phyloP scores from a whole-genome alignment of 1,140 invertebrate genomes.

The Leptonema lineaticorne region DNA sequence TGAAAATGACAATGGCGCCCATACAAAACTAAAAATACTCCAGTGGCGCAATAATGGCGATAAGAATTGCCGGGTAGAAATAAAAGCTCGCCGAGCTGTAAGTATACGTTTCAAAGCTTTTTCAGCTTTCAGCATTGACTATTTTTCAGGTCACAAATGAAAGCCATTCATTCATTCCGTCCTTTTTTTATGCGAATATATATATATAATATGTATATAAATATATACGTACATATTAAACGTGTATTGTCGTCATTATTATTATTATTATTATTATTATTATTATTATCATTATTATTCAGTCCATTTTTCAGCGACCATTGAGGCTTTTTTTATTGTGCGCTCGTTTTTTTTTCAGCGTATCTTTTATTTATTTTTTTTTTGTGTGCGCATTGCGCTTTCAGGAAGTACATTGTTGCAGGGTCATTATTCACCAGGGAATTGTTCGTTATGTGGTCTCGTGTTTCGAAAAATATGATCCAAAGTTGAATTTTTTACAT shows the following conservation, averaged over 20 bases:
- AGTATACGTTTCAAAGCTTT: conserved; percentile 26
- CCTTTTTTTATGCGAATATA: too few relatives aligned
- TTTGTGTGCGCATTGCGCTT: conserved; percentile 39
- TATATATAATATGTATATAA: too few relatives aligned
- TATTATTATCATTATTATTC: too few relatives aligned
- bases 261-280: too few relatives aligned
- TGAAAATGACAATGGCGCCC: neutral
- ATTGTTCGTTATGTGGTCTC: conserved; percentile 35
- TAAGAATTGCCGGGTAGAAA: conserved; percentile 14
- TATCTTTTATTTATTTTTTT: too few relatives aligned
- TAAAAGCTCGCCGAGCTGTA: conserved; percentile 17
- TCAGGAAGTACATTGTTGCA: conserved; percentile 39
- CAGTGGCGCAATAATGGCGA: conserved; percentile 13
- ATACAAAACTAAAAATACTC: conserved; percentile 3
- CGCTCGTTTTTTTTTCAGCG: conserved; percentile 20
- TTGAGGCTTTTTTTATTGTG: conserved; percentile 37
- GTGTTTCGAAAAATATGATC: conserved; percentile 19
- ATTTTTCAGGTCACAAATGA: conserved; percentile 36
- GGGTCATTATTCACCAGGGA: conserved; percentile 39
- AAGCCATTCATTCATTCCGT: conserved; percentile 35
- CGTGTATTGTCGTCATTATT: too few relatives aligned
- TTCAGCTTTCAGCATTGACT: conserved; percentile 21
- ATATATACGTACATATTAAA: too few relatives aligned
- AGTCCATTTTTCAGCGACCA: conserved; percentile 34
- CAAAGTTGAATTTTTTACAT: conserved; percentile 4